Base-by-base conservation (phyloP, 2,888 invertebrate genomes). In the Lycia hirtaria region DNA sequence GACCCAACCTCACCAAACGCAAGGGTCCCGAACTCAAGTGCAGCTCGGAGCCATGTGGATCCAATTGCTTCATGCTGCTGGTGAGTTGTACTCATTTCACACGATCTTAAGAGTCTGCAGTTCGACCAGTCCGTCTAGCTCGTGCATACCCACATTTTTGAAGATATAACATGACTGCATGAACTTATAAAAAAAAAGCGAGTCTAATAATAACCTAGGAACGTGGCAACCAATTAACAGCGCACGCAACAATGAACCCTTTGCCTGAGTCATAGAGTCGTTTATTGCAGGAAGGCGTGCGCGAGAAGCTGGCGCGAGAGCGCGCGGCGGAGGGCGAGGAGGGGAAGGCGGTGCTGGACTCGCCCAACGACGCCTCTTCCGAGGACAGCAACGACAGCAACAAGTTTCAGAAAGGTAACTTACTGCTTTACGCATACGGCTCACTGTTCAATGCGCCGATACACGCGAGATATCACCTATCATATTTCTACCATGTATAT, bases 381-480 rank as follows among this genome's bases (percentile, higher is more conserved):
- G 98, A 98, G 81, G 98, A 98, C 77, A 98, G 98, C 82, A 98
- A 98, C 77, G 98, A 98, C 75, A 97, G 97, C 78, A 96, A 96
- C 80, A 94, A 95, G 56, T 94, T 91, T 71, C 95, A 94, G 75
- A 95, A 96, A 85, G 95, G 95, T 89, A 90, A 4, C 3, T 12
- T 20, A 37, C 10, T 14, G 12, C 30, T 22, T 22, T 4, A 6
- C 22, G 22, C 22, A 22, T 6, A 22, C 22, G 22, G 22, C 6
- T 22, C 3, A 4, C 6, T 22, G 22, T n/a, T n/a, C n/a, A n/a
- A n/a, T n/a, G n/a, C n/a, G n/a, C n/a, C n/a, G n/a, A n/a, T n/a
- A n/a, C n/a, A n/a, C n/a, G n/a, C n/a, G n/a, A n/a, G n/a, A n/a
- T n/a, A n/a, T n/a, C n/a, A n/a, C n/a, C n/a, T n/a, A n/a, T n/a